Base-by-base conservation (phyloP, 1,140 invertebrate genomes). In the Atopsyche davidsoni region DNA sequence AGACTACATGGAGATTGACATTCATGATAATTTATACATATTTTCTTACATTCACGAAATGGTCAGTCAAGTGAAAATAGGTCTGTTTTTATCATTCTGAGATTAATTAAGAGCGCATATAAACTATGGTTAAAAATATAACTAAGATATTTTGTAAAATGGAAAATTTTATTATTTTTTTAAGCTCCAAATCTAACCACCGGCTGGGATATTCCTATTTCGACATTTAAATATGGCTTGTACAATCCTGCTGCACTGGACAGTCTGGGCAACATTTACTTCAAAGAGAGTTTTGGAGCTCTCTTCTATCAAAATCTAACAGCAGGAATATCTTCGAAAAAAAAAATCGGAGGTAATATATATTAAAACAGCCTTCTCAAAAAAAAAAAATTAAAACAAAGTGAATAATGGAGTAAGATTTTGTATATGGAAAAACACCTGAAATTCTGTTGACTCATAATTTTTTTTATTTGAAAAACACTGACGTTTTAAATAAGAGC, bases 261-360 rank as follows among this genome's bases (percentile, higher is more conserved):
- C 22, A 45, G 43, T 34, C 19, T 24, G 17, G 13, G 17, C 13
- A 45, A 45, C 4, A 18, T 45, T 19, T 45, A 45, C 25, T 45
- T 16, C 16, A 32, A 17, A 45, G 10, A 32, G 35, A 19, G 10
- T 16, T 45, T 32, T 19, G 2, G 3, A 13, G n/a, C 32, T 32
- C 35, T 45, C 24, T 14, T 19, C 25, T 45, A 45, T 32, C 43
- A 45, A 45, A 45, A 45, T 14, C n/a, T 45, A 10, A 17, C 18
- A 4, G 25, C 18, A 18, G 43, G 43, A 17, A 4, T 17, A 14
- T 45, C 43, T 31, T 45, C 43, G 1, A 45, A 21, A 2, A 32
- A 10, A 11, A 31, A 45, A 45, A 45, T 45, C 11, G 14, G 17
- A 45, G 43, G 43, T 32, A 24, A 3, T 4, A 4, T 42, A 10